Evolutionary conservation across 2,797 vertebrate genomes (phyloP).

Genomic region (Hemibagrus guttatus): DNA sequence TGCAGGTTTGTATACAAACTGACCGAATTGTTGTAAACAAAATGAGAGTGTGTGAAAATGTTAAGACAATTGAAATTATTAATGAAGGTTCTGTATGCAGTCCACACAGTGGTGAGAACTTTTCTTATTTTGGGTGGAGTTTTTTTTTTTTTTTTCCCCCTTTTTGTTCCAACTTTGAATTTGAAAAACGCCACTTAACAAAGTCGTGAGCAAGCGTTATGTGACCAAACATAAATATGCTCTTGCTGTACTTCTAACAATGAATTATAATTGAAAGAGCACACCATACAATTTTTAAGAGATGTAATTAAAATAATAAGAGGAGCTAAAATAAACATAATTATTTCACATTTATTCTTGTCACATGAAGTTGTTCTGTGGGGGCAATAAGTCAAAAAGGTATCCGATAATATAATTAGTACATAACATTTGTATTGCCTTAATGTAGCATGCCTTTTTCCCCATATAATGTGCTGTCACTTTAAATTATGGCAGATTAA

Average conservation of each 20-base stretch:
- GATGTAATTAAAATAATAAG: constrained; percentile 21
- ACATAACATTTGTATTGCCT: constrained; percentile 53
- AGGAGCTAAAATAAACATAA: constrained; percentile 19
- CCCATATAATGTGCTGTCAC: constrained; percentile 60
- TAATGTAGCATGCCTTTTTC: constrained; percentile 38
- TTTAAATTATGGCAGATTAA: constrained; percentile 66
- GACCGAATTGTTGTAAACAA: not conserved
- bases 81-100: not conserved
- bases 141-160: not conserved
- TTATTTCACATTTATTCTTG: constrained; percentile 10
- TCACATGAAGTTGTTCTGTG: constrained; percentile 54
- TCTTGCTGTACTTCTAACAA: constrained; percentile 24
- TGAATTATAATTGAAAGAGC: constrained; percentile 21
- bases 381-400: constrained; percentile 1
- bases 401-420: constrained; percentile 48
- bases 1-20: constrained; percentile 83
- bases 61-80: not conserved
- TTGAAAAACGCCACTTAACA: constrained; percentile 18
- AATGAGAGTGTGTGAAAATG: not conserved
- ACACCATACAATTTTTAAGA: constrained; percentile 2
- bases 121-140: constrained; percentile 9
- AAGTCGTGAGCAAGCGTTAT: constrained; percentile 16
- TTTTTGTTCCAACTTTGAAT: not conserved
- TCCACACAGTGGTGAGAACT: not conserved
- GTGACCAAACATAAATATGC: constrained; percentile 21